Percentiles rank a stretch among this genome's conserved stretches.
Conservation (phyloP, 1,140 invertebrate genomes). For the Caenorhabditis latens region DNA sequence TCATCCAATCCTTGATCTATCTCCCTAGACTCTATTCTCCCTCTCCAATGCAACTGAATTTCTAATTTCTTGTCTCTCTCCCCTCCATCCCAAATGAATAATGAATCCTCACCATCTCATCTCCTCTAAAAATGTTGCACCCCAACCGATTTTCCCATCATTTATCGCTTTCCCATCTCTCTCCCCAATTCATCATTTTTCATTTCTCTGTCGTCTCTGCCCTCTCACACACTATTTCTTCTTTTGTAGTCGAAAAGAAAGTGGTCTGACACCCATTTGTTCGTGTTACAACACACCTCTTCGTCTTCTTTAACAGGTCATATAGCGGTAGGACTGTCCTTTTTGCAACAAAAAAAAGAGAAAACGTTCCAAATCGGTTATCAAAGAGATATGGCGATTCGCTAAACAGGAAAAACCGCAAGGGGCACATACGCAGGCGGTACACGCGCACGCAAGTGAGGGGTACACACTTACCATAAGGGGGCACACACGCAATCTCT, state of each 20-base stretch:
- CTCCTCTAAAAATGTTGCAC: neutral
- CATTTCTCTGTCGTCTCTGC: neutral
- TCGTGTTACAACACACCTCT: slow-evolving; percentile 1
- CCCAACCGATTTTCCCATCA: slow-evolving; percentile 6
- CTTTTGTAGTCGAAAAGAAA: neutral
- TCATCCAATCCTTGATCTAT: too few species aligned
- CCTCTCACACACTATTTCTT: neutral
- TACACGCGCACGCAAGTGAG: too few species aligned
- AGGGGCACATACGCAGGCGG: too few species aligned
- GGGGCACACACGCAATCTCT: too few species aligned
- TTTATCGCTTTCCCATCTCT: slow-evolving; percentile 32
- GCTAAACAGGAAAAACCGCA: too few species aligned
- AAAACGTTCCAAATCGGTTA: slow-evolving; percentile 38
- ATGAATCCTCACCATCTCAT: neutral
- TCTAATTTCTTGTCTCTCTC: too few species aligned
- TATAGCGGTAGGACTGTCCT: too few species aligned
- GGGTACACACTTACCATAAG: too few species aligned
- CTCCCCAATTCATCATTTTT: neutral
- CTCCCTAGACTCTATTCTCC: too few species aligned
- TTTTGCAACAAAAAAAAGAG: neutral
- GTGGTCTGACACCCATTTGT: slow-evolving; percentile 33
- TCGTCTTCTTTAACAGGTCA: slow-evolving; percentile 15
- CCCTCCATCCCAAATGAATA: too few species aligned
- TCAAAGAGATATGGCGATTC: slow-evolving; percentile 56
- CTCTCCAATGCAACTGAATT: too few species aligned